Percentiles rank a stretch among this genome's conserved stretches.
These are phyloP conservation scores for Rutpela maculata DNA, from an alignment of 2,888 invertebrate species.

Conservation along the genomic window DNA sequence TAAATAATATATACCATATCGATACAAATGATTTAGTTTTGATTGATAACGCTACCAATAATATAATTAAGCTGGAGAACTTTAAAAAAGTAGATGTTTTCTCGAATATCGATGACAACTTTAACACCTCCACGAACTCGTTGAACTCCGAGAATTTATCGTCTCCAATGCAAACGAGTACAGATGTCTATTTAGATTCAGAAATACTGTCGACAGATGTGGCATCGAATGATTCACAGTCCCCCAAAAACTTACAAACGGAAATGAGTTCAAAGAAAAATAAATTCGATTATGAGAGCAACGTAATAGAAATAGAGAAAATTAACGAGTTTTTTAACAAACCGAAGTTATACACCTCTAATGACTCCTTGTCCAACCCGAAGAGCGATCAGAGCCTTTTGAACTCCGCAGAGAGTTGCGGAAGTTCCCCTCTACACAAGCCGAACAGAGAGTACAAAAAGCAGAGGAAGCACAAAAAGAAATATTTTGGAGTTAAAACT, in stretches of 20 bases:
- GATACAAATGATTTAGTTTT: conserved; percentile 64
- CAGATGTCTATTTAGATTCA: conserved; percentile 73
- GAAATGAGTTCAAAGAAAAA: conserved; percentile 50
- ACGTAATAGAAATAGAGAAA: conserved; percentile 28
- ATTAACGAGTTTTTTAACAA: conserved; percentile 31
- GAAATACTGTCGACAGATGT: conserved; percentile 72
- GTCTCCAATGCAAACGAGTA: conserved; percentile 75
- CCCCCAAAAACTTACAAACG: conserved; percentile 69
- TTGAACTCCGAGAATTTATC: conserved; percentile 73
- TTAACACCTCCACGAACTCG: conserved; percentile 73
- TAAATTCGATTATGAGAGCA: conserved; percentile 55
- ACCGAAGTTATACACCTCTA: conserved; percentile 62
- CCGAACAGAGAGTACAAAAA: conserved; percentile 71
- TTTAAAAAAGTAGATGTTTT: conserved; percentile 65
- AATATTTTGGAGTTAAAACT: conserved; percentile 76
- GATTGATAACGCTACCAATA: conserved; percentile 66
- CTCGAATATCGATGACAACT: conserved; percentile 65
- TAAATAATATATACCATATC: conserved; percentile 55
- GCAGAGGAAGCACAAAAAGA: conserved; percentile 73
- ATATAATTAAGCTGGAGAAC: conserved; percentile 66
- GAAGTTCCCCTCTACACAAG: conserved; percentile 77
- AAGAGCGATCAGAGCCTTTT: conserved; percentile 73
- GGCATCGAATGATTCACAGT: conserved; percentile 73
- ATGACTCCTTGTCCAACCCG: conserved; percentile 70
- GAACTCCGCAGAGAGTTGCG: conserved; percentile 71